A percentile compares a stretch with the other conserved stretches of the same genome.
These are phyloP conservation scores for Drosophila novamexicana DNA, from an alignment of 1,140 invertebrate genomes.

Conservation along the genomic window DNA sequence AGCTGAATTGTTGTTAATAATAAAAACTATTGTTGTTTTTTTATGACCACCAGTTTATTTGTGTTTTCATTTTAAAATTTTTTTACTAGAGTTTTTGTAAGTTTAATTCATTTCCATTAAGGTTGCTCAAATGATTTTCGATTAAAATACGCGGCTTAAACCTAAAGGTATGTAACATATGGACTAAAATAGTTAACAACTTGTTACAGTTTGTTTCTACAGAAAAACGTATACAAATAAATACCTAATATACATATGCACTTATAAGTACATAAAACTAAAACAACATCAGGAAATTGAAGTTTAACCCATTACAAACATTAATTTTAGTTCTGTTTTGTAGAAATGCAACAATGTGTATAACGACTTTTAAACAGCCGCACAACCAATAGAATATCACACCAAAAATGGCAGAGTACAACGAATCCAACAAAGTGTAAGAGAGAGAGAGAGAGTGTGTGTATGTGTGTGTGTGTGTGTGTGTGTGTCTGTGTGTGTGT, in stretches of 20 bases:
- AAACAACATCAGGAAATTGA: conserved; percentile 77
- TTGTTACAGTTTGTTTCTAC: conserved; percentile 67
- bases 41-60: conserved; percentile 77
- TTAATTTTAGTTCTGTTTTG: conserved; percentile 49
- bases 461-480: conserved; percentile 24
- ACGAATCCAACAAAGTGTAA: conserved; percentile 73
- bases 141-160: conserved; percentile 80
- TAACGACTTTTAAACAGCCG: conserved; percentile 71
- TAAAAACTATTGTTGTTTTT: neutral
- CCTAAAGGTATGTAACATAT: conserved; percentile 79
- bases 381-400: conserved; percentile 84
- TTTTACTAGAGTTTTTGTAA: conserved; percentile 64
- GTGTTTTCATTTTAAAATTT: conserved; percentile 44
- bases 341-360: conserved; percentile 82
- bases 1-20: neutral
- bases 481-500: conserved; percentile 20
- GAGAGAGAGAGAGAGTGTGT: conserved; percentile 32
- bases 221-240: conserved; percentile 62
- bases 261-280: conserved; percentile 42
- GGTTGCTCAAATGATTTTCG: conserved; percentile 78
- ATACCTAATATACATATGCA: conserved; percentile 35
- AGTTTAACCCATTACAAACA: conserved; percentile 51
- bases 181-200: conserved; percentile 82
- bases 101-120: conserved; percentile 79
- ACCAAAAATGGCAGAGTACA: conserved; percentile 81